phyloP scores from a whole-genome alignment of 2,113 vertebrate genomes.

The Oenanthe oenanthe region DNA sequence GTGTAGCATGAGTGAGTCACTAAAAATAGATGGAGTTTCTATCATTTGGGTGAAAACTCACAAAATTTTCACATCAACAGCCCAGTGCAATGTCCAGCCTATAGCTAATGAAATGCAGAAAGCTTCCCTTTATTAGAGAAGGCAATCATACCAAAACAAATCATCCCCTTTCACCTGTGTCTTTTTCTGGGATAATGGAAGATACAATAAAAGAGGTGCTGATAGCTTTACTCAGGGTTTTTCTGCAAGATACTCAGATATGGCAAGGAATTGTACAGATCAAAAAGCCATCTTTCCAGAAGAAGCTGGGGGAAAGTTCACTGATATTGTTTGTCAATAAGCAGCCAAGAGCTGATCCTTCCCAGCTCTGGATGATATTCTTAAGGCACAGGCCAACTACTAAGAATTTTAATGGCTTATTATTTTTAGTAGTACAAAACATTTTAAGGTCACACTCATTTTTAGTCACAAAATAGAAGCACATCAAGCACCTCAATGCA shows the following conservation, averaged over 20 bases:
- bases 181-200: background rate
- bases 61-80: background rate
- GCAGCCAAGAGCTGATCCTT: background rate
- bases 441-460: background rate
- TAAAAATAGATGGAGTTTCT: background rate
- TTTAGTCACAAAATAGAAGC: conserved; percentile 22
- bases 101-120: background rate
- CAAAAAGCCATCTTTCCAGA: background rate
- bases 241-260: background rate
- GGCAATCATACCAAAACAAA: background rate
- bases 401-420: conserved; percentile 20
- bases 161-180: background rate
- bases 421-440: conserved; percentile 24
- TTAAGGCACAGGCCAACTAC: background rate
- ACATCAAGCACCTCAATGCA: background rate
- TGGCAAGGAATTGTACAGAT: background rate
- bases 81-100: background rate
- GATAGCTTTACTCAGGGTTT: background rate
- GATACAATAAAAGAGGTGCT: background rate
- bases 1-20: accelerated
- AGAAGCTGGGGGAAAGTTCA: background rate
- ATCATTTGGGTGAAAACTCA: background rate
- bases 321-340: background rate
- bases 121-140: background rate
- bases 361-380: background rate